A percentile compares a stretch with the other conserved stretches of the same genome.
These are phyloP conservation scores for Rhamnusium bicolor DNA, from an alignment of 2,888 invertebrate genomes.

Conservation along the genomic window DNA sequence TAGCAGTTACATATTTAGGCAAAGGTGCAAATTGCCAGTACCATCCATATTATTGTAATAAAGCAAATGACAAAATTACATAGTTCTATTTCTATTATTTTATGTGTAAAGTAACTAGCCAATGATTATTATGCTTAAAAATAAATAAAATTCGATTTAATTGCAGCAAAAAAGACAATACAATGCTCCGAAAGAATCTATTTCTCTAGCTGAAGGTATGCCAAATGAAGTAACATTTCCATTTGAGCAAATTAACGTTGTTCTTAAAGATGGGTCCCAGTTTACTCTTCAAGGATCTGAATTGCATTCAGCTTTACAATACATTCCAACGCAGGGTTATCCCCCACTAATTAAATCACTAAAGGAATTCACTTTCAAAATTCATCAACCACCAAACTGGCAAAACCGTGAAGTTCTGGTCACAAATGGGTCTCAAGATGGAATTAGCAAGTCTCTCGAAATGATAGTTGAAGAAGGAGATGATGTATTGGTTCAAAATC, in stretches of 20 bases:
- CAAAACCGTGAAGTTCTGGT: constrained; percentile 77
- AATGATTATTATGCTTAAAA: too few relatives aligned
- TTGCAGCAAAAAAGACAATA: constrained; percentile 73
- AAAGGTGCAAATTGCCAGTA: too few relatives aligned
- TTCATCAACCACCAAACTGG: constrained; percentile 80
- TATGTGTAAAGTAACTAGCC: too few relatives aligned
- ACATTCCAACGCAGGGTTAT: constrained; percentile 82
- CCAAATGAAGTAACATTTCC: constrained; percentile 83
- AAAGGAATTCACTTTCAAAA: constrained; percentile 76
- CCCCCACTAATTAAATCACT: constrained; percentile 76
- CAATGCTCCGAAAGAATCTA: constrained; percentile 71
- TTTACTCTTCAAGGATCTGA: constrained; percentile 75
- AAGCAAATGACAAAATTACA: too few relatives aligned
- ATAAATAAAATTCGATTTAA: neutral
- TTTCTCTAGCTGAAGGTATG: constrained; percentile 82
- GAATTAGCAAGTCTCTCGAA: constrained; percentile 82
- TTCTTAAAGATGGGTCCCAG: constrained; percentile 73
- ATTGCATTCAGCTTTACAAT: constrained; percentile 81
- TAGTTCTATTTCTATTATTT: too few relatives aligned
- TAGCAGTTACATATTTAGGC: too few relatives aligned
- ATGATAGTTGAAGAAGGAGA: constrained; percentile 81
- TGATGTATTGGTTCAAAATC: constrained; percentile 80
- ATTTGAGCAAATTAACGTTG: constrained; percentile 76
- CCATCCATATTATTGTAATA: too few relatives aligned
- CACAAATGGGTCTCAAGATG: constrained; percentile 85